Conservation (phyloP, 2,797 vertebrate genomes). For the Rhincodon typus region DNA sequence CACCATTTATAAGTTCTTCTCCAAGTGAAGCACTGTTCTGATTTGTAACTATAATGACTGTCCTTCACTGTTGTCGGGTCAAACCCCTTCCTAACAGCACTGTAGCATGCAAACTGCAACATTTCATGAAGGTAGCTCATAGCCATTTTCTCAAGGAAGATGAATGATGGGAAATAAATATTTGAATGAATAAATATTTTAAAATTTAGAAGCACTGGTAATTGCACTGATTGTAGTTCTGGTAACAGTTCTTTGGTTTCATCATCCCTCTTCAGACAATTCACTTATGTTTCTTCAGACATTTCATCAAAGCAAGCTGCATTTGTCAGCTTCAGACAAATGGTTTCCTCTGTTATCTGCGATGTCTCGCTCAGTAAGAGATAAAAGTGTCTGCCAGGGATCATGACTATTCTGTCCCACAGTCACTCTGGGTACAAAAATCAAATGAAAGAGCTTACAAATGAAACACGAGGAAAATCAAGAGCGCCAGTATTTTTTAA, state of each 20-base stretch:
- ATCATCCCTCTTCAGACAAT: constrained; percentile 54
- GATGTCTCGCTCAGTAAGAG: constrained; percentile 63
- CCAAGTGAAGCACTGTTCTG: too few species aligned
- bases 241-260: constrained; percentile 36
- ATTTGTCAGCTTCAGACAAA: constrained; percentile 62
- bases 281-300: constrained; percentile 61
- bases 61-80: too few species aligned
- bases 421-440: neutral
- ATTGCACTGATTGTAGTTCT: neutral
- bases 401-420: neutral
- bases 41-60: too few species aligned
- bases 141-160: too few species aligned
- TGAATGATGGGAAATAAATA: neutral
- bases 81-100: too few species aligned
- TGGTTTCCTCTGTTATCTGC: constrained; percentile 66
- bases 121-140: too few species aligned
- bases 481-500: neutral
- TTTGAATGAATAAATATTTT: too few species aligned
- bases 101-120: too few species aligned
- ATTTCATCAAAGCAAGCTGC: constrained; percentile 63
- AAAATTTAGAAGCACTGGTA: neutral
- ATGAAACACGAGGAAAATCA: constrained; percentile 13
- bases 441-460: constrained; percentile 3
- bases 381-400: constrained; percentile 45
- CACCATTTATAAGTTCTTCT: too few species aligned